Evolutionary conservation across 2,888 invertebrate species (phyloP).

Genomic region (Flexamia atlantica): DNA sequence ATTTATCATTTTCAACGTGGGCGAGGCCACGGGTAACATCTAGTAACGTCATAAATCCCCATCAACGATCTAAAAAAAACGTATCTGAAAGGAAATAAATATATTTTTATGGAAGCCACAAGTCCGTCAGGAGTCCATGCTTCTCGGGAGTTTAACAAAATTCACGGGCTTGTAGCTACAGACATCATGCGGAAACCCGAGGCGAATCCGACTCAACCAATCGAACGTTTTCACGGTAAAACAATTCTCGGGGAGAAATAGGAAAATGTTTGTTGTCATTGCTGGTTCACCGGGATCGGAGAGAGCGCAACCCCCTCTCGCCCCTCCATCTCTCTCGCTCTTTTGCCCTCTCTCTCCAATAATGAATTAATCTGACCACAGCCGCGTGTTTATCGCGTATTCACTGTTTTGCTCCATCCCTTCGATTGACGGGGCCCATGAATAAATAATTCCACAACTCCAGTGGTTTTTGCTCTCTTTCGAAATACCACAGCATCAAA

Average conservation of each 20-base stretch:
- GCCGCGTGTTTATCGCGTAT: neutral
- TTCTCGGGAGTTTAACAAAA: no score
- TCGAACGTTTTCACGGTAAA: neutral
- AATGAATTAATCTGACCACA: constrained; percentile 4
- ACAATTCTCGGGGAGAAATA: neutral
- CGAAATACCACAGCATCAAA: neutral
- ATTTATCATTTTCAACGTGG: no score
- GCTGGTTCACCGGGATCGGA: neutral
- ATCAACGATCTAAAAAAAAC: no score
- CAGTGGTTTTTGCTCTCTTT: neutral
- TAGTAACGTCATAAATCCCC: no score
- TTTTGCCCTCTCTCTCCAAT: constrained; percentile 1
- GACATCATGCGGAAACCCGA: no score
- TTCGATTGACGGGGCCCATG: neutral
- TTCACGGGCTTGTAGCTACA: no score
- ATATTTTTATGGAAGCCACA: no score
- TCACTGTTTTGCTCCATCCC: neutral
- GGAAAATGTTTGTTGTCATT: neutral
- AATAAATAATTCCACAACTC: neutral
- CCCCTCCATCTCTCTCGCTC: neutral
- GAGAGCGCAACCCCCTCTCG: neutral
- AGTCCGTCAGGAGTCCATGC: no score
- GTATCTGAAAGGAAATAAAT: no score
- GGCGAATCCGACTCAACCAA: neutral
- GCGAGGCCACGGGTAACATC: no score